Percentiles rank a stretch among this genome's conserved stretches.
phyloP scores from a whole-genome alignment of 2,797 vertebrate genomes.

The Gymnodraco acuticeps region DNA sequence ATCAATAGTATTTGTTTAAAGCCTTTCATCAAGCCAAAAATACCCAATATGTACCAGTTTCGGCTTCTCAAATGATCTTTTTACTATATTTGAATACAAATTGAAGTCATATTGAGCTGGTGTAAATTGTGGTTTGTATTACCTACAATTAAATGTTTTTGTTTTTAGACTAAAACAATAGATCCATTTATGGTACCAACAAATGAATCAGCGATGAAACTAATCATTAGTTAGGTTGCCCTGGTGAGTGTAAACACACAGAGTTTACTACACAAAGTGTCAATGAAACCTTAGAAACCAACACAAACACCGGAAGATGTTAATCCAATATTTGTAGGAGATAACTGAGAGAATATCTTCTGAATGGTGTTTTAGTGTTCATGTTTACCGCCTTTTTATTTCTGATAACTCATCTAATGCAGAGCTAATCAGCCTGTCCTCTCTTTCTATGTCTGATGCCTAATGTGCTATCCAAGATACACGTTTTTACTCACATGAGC shows the following conservation, averaged over 20 bases:
- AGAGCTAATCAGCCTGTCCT: neutral
- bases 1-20: neutral
- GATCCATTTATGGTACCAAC: neutral
- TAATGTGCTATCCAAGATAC: constrained; percentile 26
- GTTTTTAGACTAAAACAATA: neutral
- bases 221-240: neutral
- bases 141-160: no score
- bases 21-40: neutral
- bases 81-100: no score
- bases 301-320: no score
- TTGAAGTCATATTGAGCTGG: neutral
- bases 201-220: neutral
- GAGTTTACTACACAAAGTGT: neutral
- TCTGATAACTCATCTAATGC: neutral
- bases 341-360: neutral
- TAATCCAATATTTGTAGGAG: constrained; percentile 12
- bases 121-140: neutral
- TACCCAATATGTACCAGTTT: neutral
- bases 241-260: neutral
- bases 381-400: neutral
- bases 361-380: neutral
- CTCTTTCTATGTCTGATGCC: neutral
- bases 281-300: neutral
- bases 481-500: constrained; percentile 55
- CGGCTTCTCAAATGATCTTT: neutral